Conservation (phyloP, 2,888 invertebrate genomes). For the Erynnis tages region DNA sequence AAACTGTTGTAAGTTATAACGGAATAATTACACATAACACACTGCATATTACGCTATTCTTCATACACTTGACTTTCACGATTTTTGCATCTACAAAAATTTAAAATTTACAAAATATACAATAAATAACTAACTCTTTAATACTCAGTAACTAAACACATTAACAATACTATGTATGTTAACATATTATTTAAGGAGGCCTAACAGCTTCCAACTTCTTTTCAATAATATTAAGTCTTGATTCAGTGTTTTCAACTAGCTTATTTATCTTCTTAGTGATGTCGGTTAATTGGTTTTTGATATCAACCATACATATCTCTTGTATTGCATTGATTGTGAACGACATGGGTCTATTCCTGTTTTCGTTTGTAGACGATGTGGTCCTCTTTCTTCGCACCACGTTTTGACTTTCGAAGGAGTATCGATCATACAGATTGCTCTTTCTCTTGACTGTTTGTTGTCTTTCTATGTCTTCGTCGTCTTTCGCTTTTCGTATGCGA, state of each 20-base stretch:
- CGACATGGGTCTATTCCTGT: constrained; percentile 57
- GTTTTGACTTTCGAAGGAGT: constrained; percentile 66
- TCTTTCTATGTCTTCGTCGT: constrained; percentile 53
- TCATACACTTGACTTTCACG: too few relatives aligned
- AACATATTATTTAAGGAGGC: constrained; percentile 52
- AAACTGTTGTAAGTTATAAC: too few relatives aligned
- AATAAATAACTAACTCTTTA: not conserved
- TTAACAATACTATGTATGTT: too few relatives aligned
- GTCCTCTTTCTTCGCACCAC: constrained; percentile 66
- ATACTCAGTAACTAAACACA: too few relatives aligned
- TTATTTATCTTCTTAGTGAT: constrained; percentile 67
- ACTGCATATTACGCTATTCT: too few relatives aligned
- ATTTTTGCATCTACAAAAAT: too few relatives aligned
- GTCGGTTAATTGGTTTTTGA: constrained; percentile 66
- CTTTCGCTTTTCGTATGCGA: constrained; percentile 53
- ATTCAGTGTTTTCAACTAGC: constrained; percentile 58
- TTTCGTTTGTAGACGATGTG: constrained; percentile 54
- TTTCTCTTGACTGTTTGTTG: constrained; percentile 64
- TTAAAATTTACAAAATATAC: constrained; percentile 7
- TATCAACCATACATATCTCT: constrained; percentile 75
- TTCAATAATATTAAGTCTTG: constrained; percentile 54
- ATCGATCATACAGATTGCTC: constrained; percentile 69
- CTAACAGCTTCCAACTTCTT: constrained; percentile 50
- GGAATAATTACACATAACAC: too few relatives aligned
- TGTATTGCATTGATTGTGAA: constrained; percentile 69